Base-by-base conservation (phyloP, 2,888 invertebrate species). In the Diarsia brunnea region DNA sequence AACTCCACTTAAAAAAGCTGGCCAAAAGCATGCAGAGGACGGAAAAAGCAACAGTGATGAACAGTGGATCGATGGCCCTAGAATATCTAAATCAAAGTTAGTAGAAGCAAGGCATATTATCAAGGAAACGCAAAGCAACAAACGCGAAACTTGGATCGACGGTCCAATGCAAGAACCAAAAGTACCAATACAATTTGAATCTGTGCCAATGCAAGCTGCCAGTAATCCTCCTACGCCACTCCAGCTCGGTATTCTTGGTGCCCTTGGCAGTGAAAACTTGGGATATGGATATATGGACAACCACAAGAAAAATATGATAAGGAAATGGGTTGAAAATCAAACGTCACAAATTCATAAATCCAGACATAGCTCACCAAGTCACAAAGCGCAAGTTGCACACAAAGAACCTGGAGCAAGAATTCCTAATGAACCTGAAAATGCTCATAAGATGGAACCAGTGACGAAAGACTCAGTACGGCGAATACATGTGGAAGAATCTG, bases 51-150 rank as follows among this genome's bases (percentile, higher is more conserved):
- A 91, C 31, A 98, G 98, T 86, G 99, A 99, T 90, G 99, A 99
- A 91, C 98, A 99, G 91, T 99, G 99, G 99, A 98, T 99, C 81
- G 99, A 99, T 94, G 99, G 99, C 0, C 99, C 99, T 0, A 97
- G 99, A 91, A 98, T 99, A 89, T 98, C 98, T 0, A 98, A 98
- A 90, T 98, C 98, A 27, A 98, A 98, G 93, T 97, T 98, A 70
- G 98, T 98, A 3, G 98, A 98, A 93, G 98, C 98, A 0, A 96
- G 98, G 66, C 98, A 98, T 91, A 97, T 98, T 84, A 97, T 98
- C 91, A 98, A 98, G 89, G 98, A 98, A 94, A 97, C 98, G 1
- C 97, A 98, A 92, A 97, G 97, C 7, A 98, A 98, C 90, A 98
- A 98, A 93, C 97, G 98, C 64, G 99, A 99, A 95, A 99, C 98